These are phyloP conservation scores for Coturnix japonica DNA, from an alignment of 2,113 vertebrate species.

Conservation along the genomic window DNA sequence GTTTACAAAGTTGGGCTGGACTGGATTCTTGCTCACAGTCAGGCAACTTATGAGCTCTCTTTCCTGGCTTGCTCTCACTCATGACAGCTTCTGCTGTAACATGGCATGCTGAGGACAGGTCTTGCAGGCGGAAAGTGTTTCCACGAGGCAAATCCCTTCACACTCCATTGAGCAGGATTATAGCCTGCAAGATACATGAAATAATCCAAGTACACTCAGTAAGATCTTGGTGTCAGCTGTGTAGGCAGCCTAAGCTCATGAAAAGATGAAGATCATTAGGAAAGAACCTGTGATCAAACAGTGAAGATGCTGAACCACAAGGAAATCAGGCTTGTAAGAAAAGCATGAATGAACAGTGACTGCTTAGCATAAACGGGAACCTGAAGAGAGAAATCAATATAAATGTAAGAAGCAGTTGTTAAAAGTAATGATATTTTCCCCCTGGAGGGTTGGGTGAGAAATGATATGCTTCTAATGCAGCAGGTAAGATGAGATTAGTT, in stretches of 20 bases:
- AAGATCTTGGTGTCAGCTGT: background rate
- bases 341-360: background rate
- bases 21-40: background rate
- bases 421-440: background rate
- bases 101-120: background rate
- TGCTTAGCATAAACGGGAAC: background rate
- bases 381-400: background rate
- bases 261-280: background rate
- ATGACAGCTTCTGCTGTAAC: background rate
- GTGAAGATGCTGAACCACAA: background rate
- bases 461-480: background rate
- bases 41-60: background rate
- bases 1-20: background rate
- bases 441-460: background rate
- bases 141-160: background rate
- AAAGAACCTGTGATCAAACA: background rate
- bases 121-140: background rate
- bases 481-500: background rate
- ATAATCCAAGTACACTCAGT: background rate
- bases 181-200: background rate
- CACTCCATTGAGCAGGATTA: background rate
- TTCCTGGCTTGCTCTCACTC: background rate
- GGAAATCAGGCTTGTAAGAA: background rate
- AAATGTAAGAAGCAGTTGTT: background rate
- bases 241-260: background rate